A percentile compares a stretch with the other conserved stretches of the same genome.
phyloP scores from a whole-genome alignment of 1,140 invertebrate genomes.

The Hesperophylax magnus region DNA sequence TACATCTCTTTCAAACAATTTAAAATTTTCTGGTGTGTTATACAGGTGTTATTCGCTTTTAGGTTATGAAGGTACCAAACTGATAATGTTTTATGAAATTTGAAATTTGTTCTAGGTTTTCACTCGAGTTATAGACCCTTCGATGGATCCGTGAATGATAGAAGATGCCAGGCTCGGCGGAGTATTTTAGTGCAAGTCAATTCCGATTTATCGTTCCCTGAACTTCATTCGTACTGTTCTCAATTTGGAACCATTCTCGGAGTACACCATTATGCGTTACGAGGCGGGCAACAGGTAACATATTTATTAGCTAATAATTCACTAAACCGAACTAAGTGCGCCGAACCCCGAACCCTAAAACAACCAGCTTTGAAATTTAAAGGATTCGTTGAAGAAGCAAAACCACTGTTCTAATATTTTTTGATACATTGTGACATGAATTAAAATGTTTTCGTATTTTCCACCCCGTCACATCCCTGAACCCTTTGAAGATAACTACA shows the following conservation, averaged over 20 bases:
- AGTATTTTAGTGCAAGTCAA: slow-evolving; percentile 77
- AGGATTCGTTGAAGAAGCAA: no score
- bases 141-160: slow-evolving; percentile 63
- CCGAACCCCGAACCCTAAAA: no score
- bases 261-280: slow-evolving; percentile 75
- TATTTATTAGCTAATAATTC: no score
- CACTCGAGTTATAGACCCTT: slow-evolving; percentile 63
- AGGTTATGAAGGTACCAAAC: slow-evolving; percentile 42
- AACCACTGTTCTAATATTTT: no score
- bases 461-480: no score
- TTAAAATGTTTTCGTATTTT: no score
- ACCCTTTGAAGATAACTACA: no score
- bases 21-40: slow-evolving; percentile 10
- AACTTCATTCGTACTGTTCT: slow-evolving; percentile 76
- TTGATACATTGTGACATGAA: no score
- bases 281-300: slow-evolving; percentile 60
- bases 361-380: no score
- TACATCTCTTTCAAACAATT: slow-evolving; percentile 1
- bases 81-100: slow-evolving; percentile 52
- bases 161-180: slow-evolving; percentile 72
- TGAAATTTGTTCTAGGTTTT: slow-evolving; percentile 66
- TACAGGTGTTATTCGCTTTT: neutral
- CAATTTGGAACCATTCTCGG: slow-evolving; percentile 73
- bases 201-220: slow-evolving; percentile 73
- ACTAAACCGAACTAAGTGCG: no score